Conservation (phyloP, 2,888 invertebrate genomes). For the Polyommatus icarus region DNA sequence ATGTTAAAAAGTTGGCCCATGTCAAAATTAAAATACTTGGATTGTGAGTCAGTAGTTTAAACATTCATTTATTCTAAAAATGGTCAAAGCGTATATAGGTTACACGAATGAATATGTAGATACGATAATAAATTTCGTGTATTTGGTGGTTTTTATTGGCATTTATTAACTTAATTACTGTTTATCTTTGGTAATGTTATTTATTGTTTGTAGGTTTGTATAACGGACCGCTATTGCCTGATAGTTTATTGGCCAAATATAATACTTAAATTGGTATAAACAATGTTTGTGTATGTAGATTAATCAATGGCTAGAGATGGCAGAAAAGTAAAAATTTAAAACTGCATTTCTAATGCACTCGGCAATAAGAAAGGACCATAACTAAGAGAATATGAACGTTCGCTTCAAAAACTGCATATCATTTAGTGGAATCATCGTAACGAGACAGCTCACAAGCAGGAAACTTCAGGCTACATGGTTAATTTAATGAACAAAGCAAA, state of each 20-base stretch:
- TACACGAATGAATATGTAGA: slow-evolving; percentile 4
- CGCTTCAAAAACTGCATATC: slow-evolving; percentile 2
- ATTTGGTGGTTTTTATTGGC: slow-evolving; percentile 14
- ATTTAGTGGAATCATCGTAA: slow-evolving; percentile 11
- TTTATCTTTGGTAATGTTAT: slow-evolving; percentile 24
- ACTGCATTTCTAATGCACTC: no score
- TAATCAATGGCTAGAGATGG: background rate
- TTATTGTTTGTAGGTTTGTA: slow-evolving; percentile 15
- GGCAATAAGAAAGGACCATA: background rate
- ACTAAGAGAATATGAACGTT: background rate
- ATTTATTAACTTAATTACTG: slow-evolving; percentile 5
- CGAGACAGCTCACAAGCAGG: background rate
- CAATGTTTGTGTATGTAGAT: background rate
- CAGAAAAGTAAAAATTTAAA: background rate
- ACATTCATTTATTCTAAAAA: slow-evolving; percentile 25
- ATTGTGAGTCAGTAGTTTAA: background rate
- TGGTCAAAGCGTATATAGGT: slow-evolving; percentile 13
- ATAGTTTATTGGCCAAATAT: slow-evolving; percentile 3
- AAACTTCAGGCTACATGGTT: background rate
- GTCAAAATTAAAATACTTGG: slow-evolving; percentile 14
- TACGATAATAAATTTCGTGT: slow-evolving; percentile 3
- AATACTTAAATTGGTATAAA: background rate
- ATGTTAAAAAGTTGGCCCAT: background rate
- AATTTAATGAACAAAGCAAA: slow-evolving; percentile 4
- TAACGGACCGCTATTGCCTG: slow-evolving; percentile 7